phyloP scores from a whole-genome alignment of 2,797 vertebrate genomes.

The Setipinna tenuifilis region DNA sequence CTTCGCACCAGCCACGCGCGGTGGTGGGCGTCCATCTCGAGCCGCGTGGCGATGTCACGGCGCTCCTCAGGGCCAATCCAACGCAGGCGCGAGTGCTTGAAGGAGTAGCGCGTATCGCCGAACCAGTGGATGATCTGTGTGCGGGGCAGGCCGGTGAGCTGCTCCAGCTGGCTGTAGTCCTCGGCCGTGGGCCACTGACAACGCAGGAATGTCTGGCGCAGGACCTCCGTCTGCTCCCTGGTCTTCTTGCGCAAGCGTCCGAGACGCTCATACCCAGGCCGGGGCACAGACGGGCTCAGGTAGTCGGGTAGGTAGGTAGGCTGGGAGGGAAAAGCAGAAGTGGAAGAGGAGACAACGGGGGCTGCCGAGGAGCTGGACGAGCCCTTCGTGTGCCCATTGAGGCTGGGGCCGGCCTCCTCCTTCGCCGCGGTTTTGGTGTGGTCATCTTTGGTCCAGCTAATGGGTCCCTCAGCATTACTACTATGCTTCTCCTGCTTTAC shows the following conservation, averaged over 20 bases:
- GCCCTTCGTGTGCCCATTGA: neutral
- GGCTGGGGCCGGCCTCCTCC: neutral
- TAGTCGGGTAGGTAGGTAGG: slow-evolving; percentile 40
- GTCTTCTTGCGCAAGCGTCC: slow-evolving; percentile 66
- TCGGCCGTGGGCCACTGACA: slow-evolving; percentile 78
- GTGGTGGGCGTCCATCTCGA: slow-evolving; percentile 39
- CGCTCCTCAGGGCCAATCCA: slow-evolving; percentile 77
- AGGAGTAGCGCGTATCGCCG: slow-evolving; percentile 78
- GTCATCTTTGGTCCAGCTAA: neutral
- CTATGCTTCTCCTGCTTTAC: neutral
- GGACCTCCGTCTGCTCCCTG: slow-evolving; percentile 73
- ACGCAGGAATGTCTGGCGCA: slow-evolving; percentile 75
- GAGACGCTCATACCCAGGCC: slow-evolving; percentile 51
- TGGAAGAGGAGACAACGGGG: slow-evolving; percentile 27
- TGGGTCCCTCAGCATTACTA: neutral
- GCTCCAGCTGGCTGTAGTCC: slow-evolving; percentile 72
- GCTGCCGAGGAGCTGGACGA: neutral
- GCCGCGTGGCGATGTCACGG: slow-evolving; percentile 36
- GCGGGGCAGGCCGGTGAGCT: slow-evolving; percentile 67
- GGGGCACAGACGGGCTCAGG: slow-evolving; percentile 39
- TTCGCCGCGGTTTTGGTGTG: neutral
- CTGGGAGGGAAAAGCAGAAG: slow-evolving; percentile 41
- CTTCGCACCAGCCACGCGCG: neutral
- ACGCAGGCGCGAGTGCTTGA: slow-evolving; percentile 75
- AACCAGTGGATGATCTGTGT: slow-evolving; percentile 80